Base-by-base conservation (phyloP, 1,140 invertebrate species). In the Limonius californicus region DNA sequence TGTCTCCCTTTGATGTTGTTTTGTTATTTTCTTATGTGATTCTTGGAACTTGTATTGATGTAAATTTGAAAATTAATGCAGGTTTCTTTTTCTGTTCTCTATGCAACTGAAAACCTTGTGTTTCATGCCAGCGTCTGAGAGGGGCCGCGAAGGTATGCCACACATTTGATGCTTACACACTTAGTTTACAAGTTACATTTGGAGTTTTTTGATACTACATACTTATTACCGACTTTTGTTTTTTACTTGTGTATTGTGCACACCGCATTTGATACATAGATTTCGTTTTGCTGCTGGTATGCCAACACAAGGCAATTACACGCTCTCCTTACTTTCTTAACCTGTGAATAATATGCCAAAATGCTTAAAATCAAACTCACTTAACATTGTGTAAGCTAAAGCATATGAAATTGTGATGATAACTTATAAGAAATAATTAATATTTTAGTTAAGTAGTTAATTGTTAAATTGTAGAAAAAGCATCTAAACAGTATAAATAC, bases 91-190 rank as follows among this genome's bases (percentile, higher is more conserved):
- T 39, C 35, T 39, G n/a, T 14, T 19, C 19, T 18, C 45, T 18
- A 50, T 19, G 19, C 45, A 54, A 42, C 23, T 45, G 27, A 54
- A 69, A 65, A 67, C 74, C 73, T 78, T 78, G 72, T 78, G 74
- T 80, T 80, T 77, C 78, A 79, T 80, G 76, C 74, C 76, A 80
- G 78, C 79, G 77, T 79, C 79, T 73, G 80, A 79, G 76, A 79
- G 78, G 71, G 78, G 78, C 72, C 79, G 79, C 72, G 78, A 81
- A 81, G 77, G 77, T 79, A 82, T 79, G 72, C 56, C 53, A 68
- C 23, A 54, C 54, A 19, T 68, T 66, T 68, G 55, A 68, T 65
- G 68, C 64, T 69, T 65, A 16, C 19, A 42, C 21, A 35, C 19
- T 54, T 54, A 27, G 30, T n/a, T 61, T 54, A 19, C 15, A 18